Base-by-base conservation (phyloP, 2,113 vertebrate species). In the Otus sunia region DNA sequence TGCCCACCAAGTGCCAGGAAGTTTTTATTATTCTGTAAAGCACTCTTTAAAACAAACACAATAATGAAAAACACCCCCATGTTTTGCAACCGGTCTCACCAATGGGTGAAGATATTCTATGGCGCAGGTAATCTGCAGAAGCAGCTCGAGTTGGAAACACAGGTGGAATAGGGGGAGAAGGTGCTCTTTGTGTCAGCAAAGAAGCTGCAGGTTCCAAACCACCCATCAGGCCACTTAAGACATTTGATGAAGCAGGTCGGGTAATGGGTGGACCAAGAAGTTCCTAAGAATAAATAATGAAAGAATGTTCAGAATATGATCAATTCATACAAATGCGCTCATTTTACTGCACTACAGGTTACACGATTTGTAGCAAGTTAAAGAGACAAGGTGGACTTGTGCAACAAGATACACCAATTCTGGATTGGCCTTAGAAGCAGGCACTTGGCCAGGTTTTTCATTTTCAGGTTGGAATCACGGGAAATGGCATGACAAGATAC, bases 91-190 rank as follows among this genome's bases (percentile, higher is more conserved):
- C 34, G 16, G 45, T 2, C 82, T 92, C 66, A 94, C 99, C 99
- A 77, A 98, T 87, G 88, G 98, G 97, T 55, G 99, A 98, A 11
- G 98, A 98, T 96, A 99, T 97, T 60, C 98, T 98, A 22, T 98
- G 98, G 73, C 97, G 98, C 96, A 99, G 99, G 96, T 99, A 99
- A 90, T 99, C 99, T 3, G 99, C 99, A 1, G 99, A 99, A 21
- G 98, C 98, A 12, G 99, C 98, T 93, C 99, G 98, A 32, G 99
- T 97, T 39, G 99, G 98, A 94, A 99, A 99, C 53, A 99, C 98
- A 3, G 98, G 91, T 12, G 98, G 94, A 7, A 98, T 75, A 10
- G 99, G 99, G n/a, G 98, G 99, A 47, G 99, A 99, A 1, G 99
- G 98, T 49, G 98, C 98, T 81, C 99, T 98, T 36, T 99, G 99